phyloP scores from a whole-genome alignment of 2,113 vertebrate species.

The Podarcis raffonei region DNA sequence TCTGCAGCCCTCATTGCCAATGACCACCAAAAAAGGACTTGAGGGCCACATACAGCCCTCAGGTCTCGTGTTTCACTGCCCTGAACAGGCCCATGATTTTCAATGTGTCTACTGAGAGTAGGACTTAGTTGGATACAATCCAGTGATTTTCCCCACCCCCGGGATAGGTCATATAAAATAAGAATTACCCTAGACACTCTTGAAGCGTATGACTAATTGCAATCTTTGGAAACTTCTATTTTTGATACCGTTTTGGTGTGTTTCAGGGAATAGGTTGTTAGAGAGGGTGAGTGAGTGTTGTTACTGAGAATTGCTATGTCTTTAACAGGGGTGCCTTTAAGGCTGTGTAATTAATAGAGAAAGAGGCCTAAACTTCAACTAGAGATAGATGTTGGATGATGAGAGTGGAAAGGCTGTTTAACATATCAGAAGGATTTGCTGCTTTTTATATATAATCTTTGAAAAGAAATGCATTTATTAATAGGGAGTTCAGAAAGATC shows the following conservation, averaged over 20 bases:
- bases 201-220: no score
- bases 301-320: background rate
- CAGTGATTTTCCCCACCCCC: background rate
- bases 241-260: background rate
- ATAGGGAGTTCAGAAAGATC: conserved; percentile 47
- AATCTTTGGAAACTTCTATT: background rate
- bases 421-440: conserved; percentile 22
- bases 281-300: background rate
- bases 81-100: no score
- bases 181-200: no score
- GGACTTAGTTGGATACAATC: no score
- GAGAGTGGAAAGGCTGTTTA: conserved; percentile 14
- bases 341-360: conserved; percentile 21
- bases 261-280: background rate
- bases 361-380: conserved; percentile 26
- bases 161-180: background rate
- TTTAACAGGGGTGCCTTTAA: conserved; percentile 13
- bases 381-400: conserved; percentile 7
- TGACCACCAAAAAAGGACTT: no score
- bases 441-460: conserved; percentile 31
- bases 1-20: no score
- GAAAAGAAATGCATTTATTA: conserved; percentile 67
- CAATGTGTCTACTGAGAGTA: no score
- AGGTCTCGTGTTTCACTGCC: no score
- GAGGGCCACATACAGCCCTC: no score